phyloP scores from a whole-genome alignment of 2,113 vertebrate genomes.

The Ceyx cyanopectus region DNA sequence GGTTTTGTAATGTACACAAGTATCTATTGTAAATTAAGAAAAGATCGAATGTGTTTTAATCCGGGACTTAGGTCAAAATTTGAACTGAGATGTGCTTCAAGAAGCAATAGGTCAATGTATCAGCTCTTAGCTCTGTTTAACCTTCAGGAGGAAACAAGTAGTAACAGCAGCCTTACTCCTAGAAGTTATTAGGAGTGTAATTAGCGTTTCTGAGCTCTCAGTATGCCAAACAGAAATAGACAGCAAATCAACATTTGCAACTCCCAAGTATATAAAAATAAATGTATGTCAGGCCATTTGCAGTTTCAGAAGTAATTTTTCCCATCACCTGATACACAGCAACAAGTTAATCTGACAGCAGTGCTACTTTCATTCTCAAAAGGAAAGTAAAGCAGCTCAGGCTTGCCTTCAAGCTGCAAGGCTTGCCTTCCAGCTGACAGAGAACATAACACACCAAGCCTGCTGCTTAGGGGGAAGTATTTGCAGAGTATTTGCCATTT shows the following conservation, averaged over 20 bases:
- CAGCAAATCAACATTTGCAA: neutral
- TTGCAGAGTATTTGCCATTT: neutral
- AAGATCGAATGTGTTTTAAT: conserved; percentile 20
- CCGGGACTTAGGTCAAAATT: conserved; percentile 42
- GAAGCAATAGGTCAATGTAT: neutral
- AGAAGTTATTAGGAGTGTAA: neutral
- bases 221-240: neutral
- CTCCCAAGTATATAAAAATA: neutral
- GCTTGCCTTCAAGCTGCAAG: too few species aligned
- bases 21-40: conserved; percentile 43
- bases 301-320: conserved; percentile 11
- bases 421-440: conserved; percentile 14
- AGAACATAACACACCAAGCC: neutral
- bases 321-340: conserved; percentile 34
- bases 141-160: neutral
- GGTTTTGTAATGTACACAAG: conserved; percentile 63
- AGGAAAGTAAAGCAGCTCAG: conserved; percentile 58
- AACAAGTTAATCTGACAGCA: conserved; percentile 27
- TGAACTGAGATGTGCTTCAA: neutral
- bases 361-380: conserved; percentile 64
- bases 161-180: neutral
- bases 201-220: conserved; percentile 7
- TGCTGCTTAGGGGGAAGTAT: neutral
- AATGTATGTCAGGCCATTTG: neutral
- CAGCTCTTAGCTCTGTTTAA: neutral